These are phyloP conservation scores for Triplophysa dalaica DNA, from an alignment of 2,113 vertebrate genomes.

Conservation along the genomic window DNA sequence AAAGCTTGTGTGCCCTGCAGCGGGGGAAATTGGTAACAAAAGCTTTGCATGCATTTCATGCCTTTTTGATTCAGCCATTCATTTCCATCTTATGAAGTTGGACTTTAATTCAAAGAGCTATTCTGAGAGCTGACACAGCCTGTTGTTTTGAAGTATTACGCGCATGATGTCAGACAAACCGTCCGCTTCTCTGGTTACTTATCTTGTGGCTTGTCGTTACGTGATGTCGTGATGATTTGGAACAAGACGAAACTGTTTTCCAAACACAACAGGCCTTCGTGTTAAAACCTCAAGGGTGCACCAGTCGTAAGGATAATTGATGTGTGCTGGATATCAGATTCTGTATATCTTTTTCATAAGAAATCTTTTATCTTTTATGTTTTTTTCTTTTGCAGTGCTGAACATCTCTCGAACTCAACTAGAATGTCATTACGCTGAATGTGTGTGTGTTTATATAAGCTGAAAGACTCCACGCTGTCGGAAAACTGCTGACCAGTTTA, in stretches of 20 bases:
- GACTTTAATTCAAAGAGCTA: slow-evolving; percentile 55
- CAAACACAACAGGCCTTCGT: background rate
- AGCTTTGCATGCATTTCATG: slow-evolving; percentile 49
- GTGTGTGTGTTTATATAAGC: background rate
- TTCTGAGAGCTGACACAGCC: slow-evolving; percentile 50
- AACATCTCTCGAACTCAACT: background rate
- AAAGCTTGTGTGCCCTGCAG: slow-evolving; percentile 52
- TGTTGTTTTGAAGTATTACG: slow-evolving; percentile 46
- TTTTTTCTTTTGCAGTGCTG: background rate
- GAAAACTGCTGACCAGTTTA: slow-evolving; percentile 63
- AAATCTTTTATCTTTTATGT: background rate
- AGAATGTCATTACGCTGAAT: background rate
- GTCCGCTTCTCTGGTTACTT: slow-evolving; percentile 44
- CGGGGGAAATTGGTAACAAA: slow-evolving; percentile 61
- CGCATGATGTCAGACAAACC: slow-evolving; percentile 23
- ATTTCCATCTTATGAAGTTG: slow-evolving; percentile 61
- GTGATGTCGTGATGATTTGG: background rate
- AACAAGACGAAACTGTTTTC: background rate
- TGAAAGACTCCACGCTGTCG: slow-evolving; percentile 51
- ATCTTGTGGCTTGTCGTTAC: slow-evolving; percentile 22
- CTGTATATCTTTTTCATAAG: too few species aligned
- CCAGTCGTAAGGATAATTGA: background rate
- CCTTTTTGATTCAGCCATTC: slow-evolving; percentile 60
- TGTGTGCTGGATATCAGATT: background rate
- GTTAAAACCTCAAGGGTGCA: background rate